Evolutionary conservation across 1,140 invertebrate species (phyloP).

Genomic region (Cotesia typhae): DNA sequence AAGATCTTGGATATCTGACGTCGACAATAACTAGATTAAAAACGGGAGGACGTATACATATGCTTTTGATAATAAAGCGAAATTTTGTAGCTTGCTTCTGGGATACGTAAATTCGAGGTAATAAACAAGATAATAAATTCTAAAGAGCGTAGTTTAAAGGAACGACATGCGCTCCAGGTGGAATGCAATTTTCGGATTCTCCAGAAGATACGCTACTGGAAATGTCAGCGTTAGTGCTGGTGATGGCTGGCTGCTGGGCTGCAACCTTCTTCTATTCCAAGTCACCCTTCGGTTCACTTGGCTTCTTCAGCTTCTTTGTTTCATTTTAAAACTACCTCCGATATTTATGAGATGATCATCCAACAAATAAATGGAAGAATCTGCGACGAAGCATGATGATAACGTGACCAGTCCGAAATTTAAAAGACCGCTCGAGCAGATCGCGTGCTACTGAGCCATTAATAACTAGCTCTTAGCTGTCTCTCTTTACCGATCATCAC

Average conservation of each 20-base stretch:
- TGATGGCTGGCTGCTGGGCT: slow-evolving; percentile 41
- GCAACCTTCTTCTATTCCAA: too few relatives aligned
- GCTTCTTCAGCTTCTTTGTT: too few relatives aligned
- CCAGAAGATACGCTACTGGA: slow-evolving; percentile 38
- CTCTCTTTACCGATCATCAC: slow-evolving; percentile 32
- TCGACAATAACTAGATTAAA: too few relatives aligned
- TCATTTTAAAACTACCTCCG: too few relatives aligned
- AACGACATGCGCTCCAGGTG: slow-evolving; percentile 33
- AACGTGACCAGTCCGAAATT: slow-evolving; percentile 38
- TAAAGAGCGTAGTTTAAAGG: neutral
- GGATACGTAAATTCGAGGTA: neutral
- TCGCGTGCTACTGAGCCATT: slow-evolving; percentile 56
- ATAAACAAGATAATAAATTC: slow-evolving; percentile 32
- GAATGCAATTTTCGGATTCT: slow-evolving; percentile 61
- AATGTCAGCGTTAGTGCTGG: slow-evolving; percentile 24
- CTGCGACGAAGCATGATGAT: too few relatives aligned
- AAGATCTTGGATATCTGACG: too few relatives aligned
- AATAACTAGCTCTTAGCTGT: slow-evolving; percentile 49
- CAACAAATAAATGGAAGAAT: too few relatives aligned
- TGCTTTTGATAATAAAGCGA: too few relatives aligned
- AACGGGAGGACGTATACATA: too few relatives aligned
- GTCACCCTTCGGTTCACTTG: too few relatives aligned
- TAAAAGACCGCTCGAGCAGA: slow-evolving; percentile 53
- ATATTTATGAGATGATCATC: too few relatives aligned
- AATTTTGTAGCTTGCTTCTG: too few relatives aligned